phyloP scores from a whole-genome alignment of 1,140 invertebrate genomes.

The Sesamia nonagrioides region DNA sequence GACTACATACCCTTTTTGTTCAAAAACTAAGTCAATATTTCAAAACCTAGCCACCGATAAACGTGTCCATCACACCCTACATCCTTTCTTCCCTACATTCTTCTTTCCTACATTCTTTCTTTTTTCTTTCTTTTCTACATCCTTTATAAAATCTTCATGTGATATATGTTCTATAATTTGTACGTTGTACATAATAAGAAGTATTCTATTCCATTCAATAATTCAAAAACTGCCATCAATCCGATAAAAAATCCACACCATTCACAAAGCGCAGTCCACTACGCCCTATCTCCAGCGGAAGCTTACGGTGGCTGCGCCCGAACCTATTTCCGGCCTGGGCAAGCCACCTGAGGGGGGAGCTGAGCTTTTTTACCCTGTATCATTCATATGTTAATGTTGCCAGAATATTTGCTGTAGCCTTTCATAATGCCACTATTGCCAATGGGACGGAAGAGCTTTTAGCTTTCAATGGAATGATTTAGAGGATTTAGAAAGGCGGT shows the following conservation, averaged over 20 bases:
- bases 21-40: no score
- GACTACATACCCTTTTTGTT: no score
- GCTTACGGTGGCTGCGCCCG: conserved; percentile 58
- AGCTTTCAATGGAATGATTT: conserved; percentile 64
- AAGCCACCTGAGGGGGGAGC: conserved; percentile 66
- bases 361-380: conserved; percentile 69
- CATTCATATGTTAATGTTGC: conserved; percentile 82
- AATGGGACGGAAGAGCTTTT: conserved; percentile 70
- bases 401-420: conserved; percentile 71
- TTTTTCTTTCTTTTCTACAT: no score
- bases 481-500: conserved; percentile 32
- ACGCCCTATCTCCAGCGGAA: conserved; percentile 52
- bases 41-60: no score
- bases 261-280: conserved; percentile 21
- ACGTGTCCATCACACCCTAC: no score
- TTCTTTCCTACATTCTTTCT: no score
- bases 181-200: no score
- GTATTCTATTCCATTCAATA: no score
- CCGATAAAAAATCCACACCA: neutral
- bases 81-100: no score
- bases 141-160: no score
- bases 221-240: neutral
- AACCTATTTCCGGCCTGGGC: conserved; percentile 74
- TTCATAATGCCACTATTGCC: conserved; percentile 61
- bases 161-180: no score